Evolutionary conservation across 1,140 invertebrate genomes (phyloP), one percentile per base, ranked within the genome.

Genomic region (Paralvinella palmiformis): DNA sequence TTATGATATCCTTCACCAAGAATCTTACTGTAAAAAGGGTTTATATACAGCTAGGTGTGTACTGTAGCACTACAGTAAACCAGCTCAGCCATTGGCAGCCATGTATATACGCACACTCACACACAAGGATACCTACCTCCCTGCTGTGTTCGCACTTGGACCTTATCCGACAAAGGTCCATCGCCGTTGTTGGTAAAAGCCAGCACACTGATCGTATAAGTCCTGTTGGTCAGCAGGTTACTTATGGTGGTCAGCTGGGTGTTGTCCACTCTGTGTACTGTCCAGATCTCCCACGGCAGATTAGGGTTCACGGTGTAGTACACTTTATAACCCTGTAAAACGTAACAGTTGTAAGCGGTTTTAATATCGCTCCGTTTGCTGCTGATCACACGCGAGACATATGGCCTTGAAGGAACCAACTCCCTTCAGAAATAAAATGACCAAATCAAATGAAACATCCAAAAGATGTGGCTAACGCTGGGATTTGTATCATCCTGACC

Each of bases 61-160:
- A n/a, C n/a, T n/a, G n/a, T n/a, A n/a, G n/a, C n/a, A n/a, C n/a
- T n/a, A n/a, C n/a, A n/a, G n/a, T n/a, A n/a, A n/a, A n/a, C n/a
- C n/a, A n/a, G n/a, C n/a, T n/a, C n/a, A n/a, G n/a, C n/a, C n/a
- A n/a, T n/a, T n/a, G n/a, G n/a, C n/a, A n/a, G n/a, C n/a, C n/a
- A n/a, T n/a, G n/a, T n/a, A n/a, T n/a, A n/a, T n/a, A n/a, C n/a
- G n/a, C n/a, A n/a, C n/a, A n/a, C n/a, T n/a, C n/a, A n/a, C n/a
- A n/a, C n/a, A n/a, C n/a, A n/a, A n/a, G n/a, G n/a, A n/a, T n/a
- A 33, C 55, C 74, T 82, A 86, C 85, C 85, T 88, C 91, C 94
- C 87, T 94, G 92, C 75, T 94, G 92, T 7, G 93, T 96, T 84
- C 96, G 96, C 68, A 97, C 92, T 82, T 94, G 91, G 17, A 96